Evolutionary conservation across 2,113 vertebrate species (phyloP), one percentile per base, ranked within the genome.

Genomic region (Origma solitaria): DNA sequence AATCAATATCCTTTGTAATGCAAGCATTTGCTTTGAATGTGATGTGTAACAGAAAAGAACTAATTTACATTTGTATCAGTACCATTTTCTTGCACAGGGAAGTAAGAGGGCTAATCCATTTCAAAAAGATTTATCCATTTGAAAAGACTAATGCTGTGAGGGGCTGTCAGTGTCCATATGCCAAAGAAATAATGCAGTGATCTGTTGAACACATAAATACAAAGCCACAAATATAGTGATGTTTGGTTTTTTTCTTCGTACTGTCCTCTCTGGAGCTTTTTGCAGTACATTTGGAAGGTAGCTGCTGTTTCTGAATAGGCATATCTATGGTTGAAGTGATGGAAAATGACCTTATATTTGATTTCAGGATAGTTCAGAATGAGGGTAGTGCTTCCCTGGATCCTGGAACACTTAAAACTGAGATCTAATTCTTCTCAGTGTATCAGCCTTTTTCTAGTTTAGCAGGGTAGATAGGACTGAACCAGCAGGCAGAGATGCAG

Each of bases 11-110:
- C 65, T 97, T 97, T 95, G 80, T 90, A 76, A 94, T 82, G 60
- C 37, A 72, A 91, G 56, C 28, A 42, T 80, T 97, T 97, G 90
- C 82, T 97, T 97, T 97, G 83, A 93, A 66, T 90, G 73, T 40
- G 33, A 17, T 75, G 16, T 90, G 42, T 38, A 57, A 90, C 84
- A 95, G 75, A 61, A 91, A 87, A 90, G 33, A 58, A 20, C 64
- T 85, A 22, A 90, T 96, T 97, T 96, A 71, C 72, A 94, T 92
- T 94, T 96, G 72, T 62, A 96, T 92, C 45, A 79, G 31, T 47
- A 31, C 53, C 18, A 31, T 95, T 93, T 94, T 91, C 81, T n/a
- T 90, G n/a, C 31, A 70, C 21, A 35, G 33, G 56, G 30, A 97
- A 94, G 58, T 65, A 89, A 84, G 82, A 75, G 64, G 28, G 16